A percentile compares a stretch with the other conserved stretches of the same genome.
Conservation (phyloP, 2,797 vertebrate species). For the Loriculus beryllinus region DNA sequence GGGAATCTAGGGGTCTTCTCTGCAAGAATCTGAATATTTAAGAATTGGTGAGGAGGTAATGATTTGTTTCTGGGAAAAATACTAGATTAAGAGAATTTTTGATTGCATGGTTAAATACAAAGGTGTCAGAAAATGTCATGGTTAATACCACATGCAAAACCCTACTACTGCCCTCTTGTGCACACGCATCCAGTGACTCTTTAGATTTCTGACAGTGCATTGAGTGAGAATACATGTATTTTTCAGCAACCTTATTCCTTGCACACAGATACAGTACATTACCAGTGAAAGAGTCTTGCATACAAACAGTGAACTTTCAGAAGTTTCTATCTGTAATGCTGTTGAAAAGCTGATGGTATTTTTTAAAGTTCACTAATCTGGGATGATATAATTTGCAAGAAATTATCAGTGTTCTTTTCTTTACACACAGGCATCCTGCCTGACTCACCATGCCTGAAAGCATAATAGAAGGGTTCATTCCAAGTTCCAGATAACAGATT, state of each 20-base stretch:
- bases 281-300: background rate
- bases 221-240: background rate
- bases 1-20: background rate
- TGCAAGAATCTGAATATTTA: background rate
- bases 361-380: background rate
- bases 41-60: background rate
- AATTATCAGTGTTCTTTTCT: background rate
- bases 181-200: background rate
- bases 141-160: background rate
- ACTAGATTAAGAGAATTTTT: background rate
- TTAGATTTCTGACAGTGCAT: background rate
- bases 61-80: background rate
- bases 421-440: background rate
- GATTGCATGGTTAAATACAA: background rate
- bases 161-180: conserved; percentile 68
- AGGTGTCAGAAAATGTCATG: background rate
- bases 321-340: background rate
- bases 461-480: background rate
- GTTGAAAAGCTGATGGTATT: background rate
- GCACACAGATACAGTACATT: background rate
- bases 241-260: background rate
- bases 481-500: background rate
- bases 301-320: background rate
- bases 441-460: background rate
- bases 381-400: background rate